phyloP scores from a whole-genome alignment of 2,888 invertebrate species.

The Synanthedon myopaeformis region DNA sequence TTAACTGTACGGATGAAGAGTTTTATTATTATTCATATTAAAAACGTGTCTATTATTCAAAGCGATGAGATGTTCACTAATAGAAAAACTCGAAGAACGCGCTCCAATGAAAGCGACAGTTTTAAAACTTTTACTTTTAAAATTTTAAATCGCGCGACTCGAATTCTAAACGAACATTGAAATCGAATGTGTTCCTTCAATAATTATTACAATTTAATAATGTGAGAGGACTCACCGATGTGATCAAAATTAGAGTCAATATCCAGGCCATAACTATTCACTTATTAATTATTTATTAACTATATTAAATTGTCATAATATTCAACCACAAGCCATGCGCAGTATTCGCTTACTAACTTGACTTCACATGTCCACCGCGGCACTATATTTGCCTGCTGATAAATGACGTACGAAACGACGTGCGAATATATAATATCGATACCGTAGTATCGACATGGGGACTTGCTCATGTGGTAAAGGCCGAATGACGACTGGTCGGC shows the following conservation, averaged over 20 bases:
- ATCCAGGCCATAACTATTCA: conserved; percentile 34
- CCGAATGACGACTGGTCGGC: conserved; percentile 26
- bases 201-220: too few species aligned
- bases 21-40: too few species aligned
- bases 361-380: conserved; percentile 28
- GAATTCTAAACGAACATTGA: too few species aligned
- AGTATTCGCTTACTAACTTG: conserved; percentile 16
- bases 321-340: conserved; percentile 13
- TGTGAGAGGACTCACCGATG: conserved; percentile 28
- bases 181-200: too few species aligned
- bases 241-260: conserved; percentile 28
- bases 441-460: conserved; percentile 21
- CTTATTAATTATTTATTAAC: conserved; percentile 11
- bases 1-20: too few species aligned
- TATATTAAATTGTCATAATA: conserved; percentile 17
- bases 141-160: not conserved
- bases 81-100: not conserved
- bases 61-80: not conserved
- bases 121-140: conserved; percentile 29
- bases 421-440: conserved; percentile 10
- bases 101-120: conserved; percentile 16
- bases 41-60: too few species aligned
- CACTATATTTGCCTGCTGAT: conserved; percentile 26
- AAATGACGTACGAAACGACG: conserved; percentile 19
- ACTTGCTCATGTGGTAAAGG: conserved; percentile 23